These are phyloP conservation scores for Pluvianellus socialis DNA, from an alignment of 2,113 vertebrate species.

Conservation along the genomic window DNA sequence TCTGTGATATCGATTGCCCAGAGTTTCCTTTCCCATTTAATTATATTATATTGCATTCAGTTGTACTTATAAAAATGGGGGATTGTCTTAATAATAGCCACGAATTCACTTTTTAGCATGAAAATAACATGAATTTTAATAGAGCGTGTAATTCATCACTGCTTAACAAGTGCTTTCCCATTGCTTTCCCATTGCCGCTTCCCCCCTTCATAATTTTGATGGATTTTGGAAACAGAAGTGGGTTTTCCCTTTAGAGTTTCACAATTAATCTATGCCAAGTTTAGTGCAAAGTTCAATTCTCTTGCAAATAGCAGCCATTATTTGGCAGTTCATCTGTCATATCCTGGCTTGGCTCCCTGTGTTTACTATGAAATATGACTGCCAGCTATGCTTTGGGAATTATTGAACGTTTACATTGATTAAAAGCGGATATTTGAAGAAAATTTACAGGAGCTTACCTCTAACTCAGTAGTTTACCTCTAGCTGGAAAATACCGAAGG, in stretches of 20 bases:
- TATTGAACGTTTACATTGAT: conserved; percentile 27
- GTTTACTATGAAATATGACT: conserved; percentile 46
- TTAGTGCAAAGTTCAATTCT: conserved; percentile 66
- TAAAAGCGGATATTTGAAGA: background rate
- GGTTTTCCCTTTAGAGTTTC: conserved; percentile 50
- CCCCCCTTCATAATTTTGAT: conserved; percentile 14
- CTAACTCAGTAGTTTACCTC: background rate
- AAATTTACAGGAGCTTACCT: background rate
- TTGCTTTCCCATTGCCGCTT: background rate
- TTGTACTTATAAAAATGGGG: background rate
- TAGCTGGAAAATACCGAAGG: background rate
- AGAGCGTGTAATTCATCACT: background rate
- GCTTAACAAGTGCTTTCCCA: background rate
- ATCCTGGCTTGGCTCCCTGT: conserved; percentile 56
- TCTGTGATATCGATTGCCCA: background rate
- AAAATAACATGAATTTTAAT: background rate
- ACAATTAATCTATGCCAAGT: conserved; percentile 50
- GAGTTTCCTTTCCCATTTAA: background rate
- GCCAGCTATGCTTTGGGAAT: conserved; percentile 27
- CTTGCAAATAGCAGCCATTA: conserved; percentile 62
- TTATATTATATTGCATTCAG: background rate
- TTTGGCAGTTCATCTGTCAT: conserved; percentile 58
- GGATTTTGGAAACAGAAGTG: conserved; percentile 37
- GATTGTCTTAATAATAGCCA: background rate
- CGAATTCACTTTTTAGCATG: background rate